A percentile compares a stretch with the other conserved stretches of the same genome.
These are phyloP conservation scores for Apantesis nais DNA, from an alignment of 2,888 invertebrate species.

Conservation along the genomic window DNA sequence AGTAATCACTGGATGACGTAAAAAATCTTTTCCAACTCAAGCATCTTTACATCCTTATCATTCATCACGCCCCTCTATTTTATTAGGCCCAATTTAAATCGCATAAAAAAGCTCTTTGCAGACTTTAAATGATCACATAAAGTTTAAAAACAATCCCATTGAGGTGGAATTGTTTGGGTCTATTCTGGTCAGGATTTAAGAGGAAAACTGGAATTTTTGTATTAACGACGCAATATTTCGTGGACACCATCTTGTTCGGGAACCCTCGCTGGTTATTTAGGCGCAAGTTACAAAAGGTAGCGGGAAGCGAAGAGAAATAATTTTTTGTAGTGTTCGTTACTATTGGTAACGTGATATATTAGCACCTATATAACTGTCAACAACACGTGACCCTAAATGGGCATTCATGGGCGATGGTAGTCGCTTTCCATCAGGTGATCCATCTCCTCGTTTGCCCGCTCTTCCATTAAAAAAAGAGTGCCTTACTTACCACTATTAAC, in stretches of 20 bases:
- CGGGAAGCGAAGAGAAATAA: background rate
- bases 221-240: constrained; percentile 73
- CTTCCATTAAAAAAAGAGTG: too few relatives aligned
- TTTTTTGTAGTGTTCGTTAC: background rate
- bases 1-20: constrained; percentile 4
- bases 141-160: constrained; percentile 19
- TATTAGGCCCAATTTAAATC: constrained; percentile 8
- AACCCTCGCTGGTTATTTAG: constrained; percentile 33
- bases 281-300: constrained; percentile 22
- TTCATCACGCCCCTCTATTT: constrained; percentile 3
- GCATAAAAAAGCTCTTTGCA: constrained; percentile 10
- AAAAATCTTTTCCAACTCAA: constrained; percentile 1
- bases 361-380: too few relatives aligned
- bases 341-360: too few relatives aligned
- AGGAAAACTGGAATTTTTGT: constrained; percentile 61
- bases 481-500: too few relatives aligned
- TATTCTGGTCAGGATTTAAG: constrained; percentile 38
- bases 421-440: too few relatives aligned
- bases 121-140: constrained; percentile 14
- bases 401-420: too few relatives aligned
- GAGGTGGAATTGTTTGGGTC: constrained; percentile 29
- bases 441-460: too few relatives aligned
- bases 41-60: background rate
- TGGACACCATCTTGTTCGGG: constrained; percentile 61
- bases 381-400: too few relatives aligned